Percentiles rank a stretch among this genome's conserved stretches.
Conservation (phyloP, 2,888 invertebrate species). For the Eremobia ochroleuca region DNA sequence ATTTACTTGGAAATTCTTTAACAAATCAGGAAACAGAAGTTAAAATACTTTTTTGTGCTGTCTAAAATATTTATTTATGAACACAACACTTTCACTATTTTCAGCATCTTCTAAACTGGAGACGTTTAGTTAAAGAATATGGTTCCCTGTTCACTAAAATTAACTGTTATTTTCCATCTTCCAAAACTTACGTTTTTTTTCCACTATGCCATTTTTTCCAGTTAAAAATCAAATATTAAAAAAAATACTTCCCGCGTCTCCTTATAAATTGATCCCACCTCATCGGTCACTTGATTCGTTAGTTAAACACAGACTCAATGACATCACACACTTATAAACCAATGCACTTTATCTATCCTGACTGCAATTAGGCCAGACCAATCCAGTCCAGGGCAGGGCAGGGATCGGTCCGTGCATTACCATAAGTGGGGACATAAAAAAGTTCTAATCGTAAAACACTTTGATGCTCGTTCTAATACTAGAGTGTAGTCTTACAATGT, state of each 20-base stretch:
- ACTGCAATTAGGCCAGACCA: constrained; percentile 71
- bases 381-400: constrained; percentile 43
- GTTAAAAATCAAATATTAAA: background rate
- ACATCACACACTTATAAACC: constrained; percentile 75
- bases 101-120: background rate
- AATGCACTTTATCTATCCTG: constrained; percentile 74
- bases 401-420: constrained; percentile 70
- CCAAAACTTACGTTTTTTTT: background rate
- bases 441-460: constrained; percentile 73
- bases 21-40: constrained; percentile 24
- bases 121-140: background rate
- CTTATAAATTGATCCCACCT: constrained; percentile 37
- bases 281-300: constrained; percentile 46
- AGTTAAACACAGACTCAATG: constrained; percentile 61
- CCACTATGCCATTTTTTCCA: too few species aligned
- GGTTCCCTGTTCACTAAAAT: background rate
- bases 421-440: constrained; percentile 82
- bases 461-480: constrained; percentile 55
- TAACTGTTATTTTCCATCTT: background rate
- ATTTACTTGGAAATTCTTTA: background rate
- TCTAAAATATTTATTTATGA: background rate
- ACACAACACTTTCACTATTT: constrained; percentile 1
- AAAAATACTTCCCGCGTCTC: constrained; percentile 2
- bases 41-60: background rate
- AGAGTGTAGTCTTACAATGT: constrained; percentile 53